Conservation (phyloP, 2,888 invertebrate species). For the Caradrina kadenii region DNA sequence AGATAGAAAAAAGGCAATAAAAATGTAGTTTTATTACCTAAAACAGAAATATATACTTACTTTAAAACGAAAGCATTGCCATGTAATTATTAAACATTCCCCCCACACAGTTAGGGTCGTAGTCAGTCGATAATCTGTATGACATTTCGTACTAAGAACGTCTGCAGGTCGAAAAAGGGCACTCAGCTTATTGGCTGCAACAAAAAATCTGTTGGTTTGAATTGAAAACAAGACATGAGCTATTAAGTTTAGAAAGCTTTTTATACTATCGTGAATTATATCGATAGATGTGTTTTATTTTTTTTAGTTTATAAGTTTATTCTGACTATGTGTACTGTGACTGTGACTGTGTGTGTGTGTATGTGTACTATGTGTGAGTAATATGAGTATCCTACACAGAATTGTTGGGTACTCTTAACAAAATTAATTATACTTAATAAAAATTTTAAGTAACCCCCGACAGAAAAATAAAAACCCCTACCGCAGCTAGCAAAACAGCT, state of each 20-base stretch:
- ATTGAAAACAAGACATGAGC: slow-evolving; percentile 69
- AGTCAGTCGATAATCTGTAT: slow-evolving; percentile 80
- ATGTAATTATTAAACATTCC: slow-evolving; percentile 73
- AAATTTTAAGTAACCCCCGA: too few species aligned
- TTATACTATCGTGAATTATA: slow-evolving; percentile 54
- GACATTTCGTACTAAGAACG: slow-evolving; percentile 80
- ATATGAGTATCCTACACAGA: too few species aligned
- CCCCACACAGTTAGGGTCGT: slow-evolving; percentile 73
- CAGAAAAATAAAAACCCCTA: too few species aligned
- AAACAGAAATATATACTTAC: background rate
- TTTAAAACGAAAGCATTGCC: slow-evolving; percentile 53
- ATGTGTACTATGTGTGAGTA: too few species aligned
- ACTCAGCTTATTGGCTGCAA: slow-evolving; percentile 72
- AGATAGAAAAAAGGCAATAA: background rate
- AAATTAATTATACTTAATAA: too few species aligned
- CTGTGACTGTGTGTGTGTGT: too few species aligned
- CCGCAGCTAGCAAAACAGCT: too few species aligned
- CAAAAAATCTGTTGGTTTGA: slow-evolving; percentile 72
- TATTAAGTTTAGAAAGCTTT: slow-evolving; percentile 68
- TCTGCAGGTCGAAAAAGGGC: slow-evolving; percentile 82
- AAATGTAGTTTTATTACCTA: background rate
- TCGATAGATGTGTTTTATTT: slow-evolving; percentile 21
- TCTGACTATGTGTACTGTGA: too few species aligned
- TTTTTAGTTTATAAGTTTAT: background rate
- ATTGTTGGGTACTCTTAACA: too few species aligned